A percentile compares a stretch with the other conserved stretches of the same genome.
Conservation (phyloP, 2,888 invertebrate species). For the Carterocephalus palaemon region DNA sequence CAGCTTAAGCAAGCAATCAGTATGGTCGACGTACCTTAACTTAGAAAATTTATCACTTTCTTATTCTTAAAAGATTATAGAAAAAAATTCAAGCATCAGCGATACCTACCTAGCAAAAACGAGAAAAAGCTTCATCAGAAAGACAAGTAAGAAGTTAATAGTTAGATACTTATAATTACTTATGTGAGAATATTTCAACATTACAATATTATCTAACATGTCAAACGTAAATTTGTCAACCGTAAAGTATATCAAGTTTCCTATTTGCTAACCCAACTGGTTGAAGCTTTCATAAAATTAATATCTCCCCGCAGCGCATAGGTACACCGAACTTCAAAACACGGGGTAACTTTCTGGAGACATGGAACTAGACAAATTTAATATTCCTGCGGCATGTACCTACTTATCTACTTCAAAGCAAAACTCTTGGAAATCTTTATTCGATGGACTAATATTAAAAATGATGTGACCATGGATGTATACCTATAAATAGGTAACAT, state of each 20-base stretch:
- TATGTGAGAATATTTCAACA: neutral
- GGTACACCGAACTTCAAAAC: conserved; percentile 61
- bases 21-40: no score
- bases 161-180: no score
- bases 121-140: no score
- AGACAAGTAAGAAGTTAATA: no score
- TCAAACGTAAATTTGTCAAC: conserved; percentile 17
- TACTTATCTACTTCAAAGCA: conserved; percentile 21
- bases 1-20: no score
- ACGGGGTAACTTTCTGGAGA: conserved; percentile 58
- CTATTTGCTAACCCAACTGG: conserved; percentile 46
- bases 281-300: conserved; percentile 61
- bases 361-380: conserved; percentile 62
- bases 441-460: conserved; percentile 17
- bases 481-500: no score
- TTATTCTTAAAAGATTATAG: no score
- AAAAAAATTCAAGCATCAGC: no score
- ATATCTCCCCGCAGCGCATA: conserved; percentile 53
- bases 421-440: conserved; percentile 15
- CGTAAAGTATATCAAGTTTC: conserved; percentile 42
- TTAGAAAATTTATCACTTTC: no score
- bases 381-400: conserved; percentile 52
- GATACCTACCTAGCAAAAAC: no score
- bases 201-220: neutral
- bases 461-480: neutral